Evolutionary conservation across 2,888 invertebrate genomes (phyloP), one percentile per base, ranked within the genome.

Genomic region (Volucella bombylans): DNA sequence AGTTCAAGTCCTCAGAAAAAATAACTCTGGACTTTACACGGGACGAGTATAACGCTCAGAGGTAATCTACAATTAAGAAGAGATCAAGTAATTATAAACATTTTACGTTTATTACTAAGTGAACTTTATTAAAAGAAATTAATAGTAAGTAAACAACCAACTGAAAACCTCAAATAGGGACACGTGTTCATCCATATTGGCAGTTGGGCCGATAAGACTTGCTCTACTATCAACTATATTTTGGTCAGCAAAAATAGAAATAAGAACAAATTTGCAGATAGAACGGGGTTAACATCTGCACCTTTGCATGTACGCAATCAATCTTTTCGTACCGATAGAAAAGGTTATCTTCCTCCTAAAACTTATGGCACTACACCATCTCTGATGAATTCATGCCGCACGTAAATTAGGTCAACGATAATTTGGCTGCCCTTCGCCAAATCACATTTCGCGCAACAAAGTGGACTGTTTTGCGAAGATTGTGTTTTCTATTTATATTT

Each of bases 361-460:
- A 39, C n/a, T 18, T 43, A 15, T 55, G 4, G 23, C 4, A 52
- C 12, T 12, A 23, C 45, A 31, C 45, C 45, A 47, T 41, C 11
- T 31, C 10, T 11, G 23, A 55, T 55, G 55, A 31, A 73, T 49
- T 55, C n/a, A 43, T 18, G 11, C 8, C 41, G 41, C 31, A 18
- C 23, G 31, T 61, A 52, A 77, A 54, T 77, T 62, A 31, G 69
- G 69, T 77, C 64, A 69, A 23, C 15, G 47, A 50, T 61, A 47
- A 77, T 61, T 52, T 62, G 45, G 38, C 12, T 12, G 31, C 6
- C 49, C 12, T 43, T 47, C 12, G 41, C 12, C 23, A 78, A 64
- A 72, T 59, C 78, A 45, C 43, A 52, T 64, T 38, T 78, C 57
- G 71, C 50, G 12, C 18, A 45, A n/a, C 43, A 45, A 47, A 18